These are phyloP conservation scores for Drosophila prosaltans DNA, from an alignment of 1,140 invertebrate species.

Conservation along the genomic window DNA sequence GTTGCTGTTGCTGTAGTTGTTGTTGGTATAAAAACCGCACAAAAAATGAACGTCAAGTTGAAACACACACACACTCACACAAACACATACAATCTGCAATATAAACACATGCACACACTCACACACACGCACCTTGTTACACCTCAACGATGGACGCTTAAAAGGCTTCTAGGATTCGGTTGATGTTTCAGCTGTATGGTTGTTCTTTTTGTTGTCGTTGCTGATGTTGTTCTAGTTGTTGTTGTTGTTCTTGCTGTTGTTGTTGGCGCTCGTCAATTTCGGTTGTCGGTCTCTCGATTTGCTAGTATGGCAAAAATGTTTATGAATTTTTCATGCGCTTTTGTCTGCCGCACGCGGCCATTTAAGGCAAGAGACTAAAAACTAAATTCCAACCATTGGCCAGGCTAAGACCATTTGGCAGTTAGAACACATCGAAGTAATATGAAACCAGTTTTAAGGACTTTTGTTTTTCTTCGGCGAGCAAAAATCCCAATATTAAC, in stretches of 20 bases:
- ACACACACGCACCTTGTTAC: slow-evolving; percentile 58
- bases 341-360: slow-evolving; percentile 79
- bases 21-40: slow-evolving; percentile 59
- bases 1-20: slow-evolving; percentile 25
- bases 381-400: slow-evolving; percentile 42
- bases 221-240: slow-evolving; percentile 7
- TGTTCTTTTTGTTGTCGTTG: slow-evolving; percentile 32
- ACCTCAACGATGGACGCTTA: slow-evolving; percentile 55
- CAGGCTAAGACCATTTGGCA: slow-evolving; percentile 64
- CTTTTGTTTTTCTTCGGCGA: not conserved
- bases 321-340: slow-evolving; percentile 81
- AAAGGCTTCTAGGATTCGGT: slow-evolving; percentile 45
- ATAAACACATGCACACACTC: slow-evolving; percentile 15
- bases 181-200: slow-evolving; percentile 44
- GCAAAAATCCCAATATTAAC: slow-evolving; percentile 55
- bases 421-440: slow-evolving; percentile 33
- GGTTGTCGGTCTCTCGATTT: slow-evolving; percentile 21
- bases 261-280: slow-evolving; percentile 24
- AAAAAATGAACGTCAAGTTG: slow-evolving; percentile 51
- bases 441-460: slow-evolving; percentile 18
- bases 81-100: slow-evolving; percentile 21
- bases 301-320: slow-evolving; percentile 32
- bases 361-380: slow-evolving; percentile 72
- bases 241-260: slow-evolving; percentile 24
- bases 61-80: slow-evolving; percentile 28